These are phyloP conservation scores for Anthopleura xanthogrammica DNA, from an alignment of 92 coral and sea anemone genomes.

Conservation along the genomic window DNA sequence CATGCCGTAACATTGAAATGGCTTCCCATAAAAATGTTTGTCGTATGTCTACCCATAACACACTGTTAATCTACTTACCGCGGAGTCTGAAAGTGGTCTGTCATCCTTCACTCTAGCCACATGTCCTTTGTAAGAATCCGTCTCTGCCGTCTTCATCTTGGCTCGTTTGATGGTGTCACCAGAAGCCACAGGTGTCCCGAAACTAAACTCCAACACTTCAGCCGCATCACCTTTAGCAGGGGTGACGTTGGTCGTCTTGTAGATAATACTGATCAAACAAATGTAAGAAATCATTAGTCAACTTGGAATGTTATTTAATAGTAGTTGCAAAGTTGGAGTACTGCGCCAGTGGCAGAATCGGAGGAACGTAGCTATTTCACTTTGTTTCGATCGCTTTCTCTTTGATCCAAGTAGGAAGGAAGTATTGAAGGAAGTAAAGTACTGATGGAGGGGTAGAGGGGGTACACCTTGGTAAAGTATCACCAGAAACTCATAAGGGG, in stretches of 20 bases:
- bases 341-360: too few relatives aligned
- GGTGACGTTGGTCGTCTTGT: slow-evolving; percentile 21
- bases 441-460: too few relatives aligned
- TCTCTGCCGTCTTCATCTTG: slow-evolving; percentile 71
- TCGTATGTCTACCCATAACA: too few relatives aligned
- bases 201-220: slow-evolving; percentile 82
- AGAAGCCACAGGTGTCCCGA: slow-evolving; percentile 82
- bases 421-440: too few relatives aligned
- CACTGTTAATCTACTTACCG: neutral
- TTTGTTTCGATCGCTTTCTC: too few relatives aligned
- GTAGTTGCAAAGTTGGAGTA: neutral
- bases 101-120: slow-evolving; percentile 60
- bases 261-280: slow-evolving; percentile 9
- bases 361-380: too few relatives aligned
- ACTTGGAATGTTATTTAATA: neutral
- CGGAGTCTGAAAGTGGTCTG: slow-evolving; percentile 3
- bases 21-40: too few relatives aligned
- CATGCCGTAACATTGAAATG: too few relatives aligned
- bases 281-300: neutral
- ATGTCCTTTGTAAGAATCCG: slow-evolving; percentile 80
- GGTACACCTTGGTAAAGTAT: too few relatives aligned
- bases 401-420: too few relatives aligned
- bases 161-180: slow-evolving; percentile 87
- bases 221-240: slow-evolving; percentile 47
- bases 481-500: too few relatives aligned